Evolutionary conservation across 2,797 vertebrate species (phyloP).

Genomic region (Jordanella pulchra): DNA sequence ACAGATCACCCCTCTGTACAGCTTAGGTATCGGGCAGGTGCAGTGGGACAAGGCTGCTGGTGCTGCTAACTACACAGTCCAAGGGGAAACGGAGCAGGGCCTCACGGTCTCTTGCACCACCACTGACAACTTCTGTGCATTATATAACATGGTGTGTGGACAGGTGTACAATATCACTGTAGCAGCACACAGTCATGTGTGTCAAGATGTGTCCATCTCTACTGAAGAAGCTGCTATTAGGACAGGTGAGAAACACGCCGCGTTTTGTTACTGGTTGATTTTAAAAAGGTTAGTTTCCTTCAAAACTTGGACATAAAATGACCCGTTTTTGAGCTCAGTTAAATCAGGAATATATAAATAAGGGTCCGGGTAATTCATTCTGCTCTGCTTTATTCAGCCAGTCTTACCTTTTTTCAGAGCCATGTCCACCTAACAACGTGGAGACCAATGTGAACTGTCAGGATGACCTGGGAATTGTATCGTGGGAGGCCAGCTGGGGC

Average conservation of each 20-base stretch:
- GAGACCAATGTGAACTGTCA: slow-evolving; percentile 51
- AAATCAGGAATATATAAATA: not conserved
- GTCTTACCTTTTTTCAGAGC: slow-evolving; percentile 63
- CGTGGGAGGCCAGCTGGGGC: slow-evolving; percentile 76
- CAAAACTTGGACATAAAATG: not conserved
- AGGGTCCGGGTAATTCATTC: not conserved
- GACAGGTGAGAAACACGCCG: slow-evolving; percentile 69
- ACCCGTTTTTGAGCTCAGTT: not conserved
- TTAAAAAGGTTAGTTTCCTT: not conserved
- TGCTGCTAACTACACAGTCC: slow-evolving; percentile 63
- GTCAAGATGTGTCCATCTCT: slow-evolving; percentile 53
- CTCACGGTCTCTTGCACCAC: slow-evolving; percentile 56
- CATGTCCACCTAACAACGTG: slow-evolving; percentile 77
- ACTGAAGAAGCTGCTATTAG: slow-evolving; percentile 23
- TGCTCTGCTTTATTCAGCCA: not conserved
- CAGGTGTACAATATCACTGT: slow-evolving; percentile 73
- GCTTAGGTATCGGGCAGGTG: slow-evolving; percentile 63
- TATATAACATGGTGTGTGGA: slow-evolving; percentile 72
- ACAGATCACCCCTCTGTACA: slow-evolving; percentile 63
- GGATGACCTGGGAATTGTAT: slow-evolving; percentile 46
- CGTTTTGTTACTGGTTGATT: too few species aligned
- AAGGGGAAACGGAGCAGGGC: slow-evolving; percentile 67
- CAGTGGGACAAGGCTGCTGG: slow-evolving; percentile 70
- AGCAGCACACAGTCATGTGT: slow-evolving; percentile 66
- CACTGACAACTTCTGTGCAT: slow-evolving; percentile 67